Evolutionary conservation across 2,113 vertebrate genomes (phyloP).

Genomic region (Pseudopipra pipra): DNA sequence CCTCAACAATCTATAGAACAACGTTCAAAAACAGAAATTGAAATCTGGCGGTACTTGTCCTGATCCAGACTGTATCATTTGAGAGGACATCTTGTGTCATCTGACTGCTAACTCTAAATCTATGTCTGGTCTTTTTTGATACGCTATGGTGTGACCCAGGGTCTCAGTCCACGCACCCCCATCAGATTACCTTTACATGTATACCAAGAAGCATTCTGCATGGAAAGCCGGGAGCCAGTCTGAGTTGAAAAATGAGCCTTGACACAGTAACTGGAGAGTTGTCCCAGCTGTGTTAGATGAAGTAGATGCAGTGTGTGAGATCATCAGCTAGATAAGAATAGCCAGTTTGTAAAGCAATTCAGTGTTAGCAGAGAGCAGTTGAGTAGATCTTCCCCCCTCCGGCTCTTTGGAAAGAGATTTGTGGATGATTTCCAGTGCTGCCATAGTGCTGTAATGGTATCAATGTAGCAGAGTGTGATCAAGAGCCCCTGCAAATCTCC

Average conservation of each 20-base stretch:
- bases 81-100: background rate
- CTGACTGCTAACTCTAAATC: background rate
- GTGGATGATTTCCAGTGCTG: background rate
- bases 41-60: background rate
- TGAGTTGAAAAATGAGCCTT: background rate
- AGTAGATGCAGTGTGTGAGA: background rate
- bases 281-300: background rate
- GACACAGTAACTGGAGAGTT: background rate
- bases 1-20: background rate
- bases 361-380: background rate
- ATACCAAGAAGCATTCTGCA: background rate
- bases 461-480: background rate
- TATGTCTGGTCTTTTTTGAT: background rate
- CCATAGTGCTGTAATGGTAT: background rate
- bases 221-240: background rate
- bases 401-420: background rate
- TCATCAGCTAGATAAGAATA: background rate
- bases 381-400: background rate
- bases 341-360: background rate
- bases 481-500: background rate
- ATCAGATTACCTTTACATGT: background rate
- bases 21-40: background rate
- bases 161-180: rapidly evolving
- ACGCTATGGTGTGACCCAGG: background rate
- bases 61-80: background rate